phyloP scores from a whole-genome alignment of 2,113 vertebrate genomes.

The Geococcyx californianus region DNA sequence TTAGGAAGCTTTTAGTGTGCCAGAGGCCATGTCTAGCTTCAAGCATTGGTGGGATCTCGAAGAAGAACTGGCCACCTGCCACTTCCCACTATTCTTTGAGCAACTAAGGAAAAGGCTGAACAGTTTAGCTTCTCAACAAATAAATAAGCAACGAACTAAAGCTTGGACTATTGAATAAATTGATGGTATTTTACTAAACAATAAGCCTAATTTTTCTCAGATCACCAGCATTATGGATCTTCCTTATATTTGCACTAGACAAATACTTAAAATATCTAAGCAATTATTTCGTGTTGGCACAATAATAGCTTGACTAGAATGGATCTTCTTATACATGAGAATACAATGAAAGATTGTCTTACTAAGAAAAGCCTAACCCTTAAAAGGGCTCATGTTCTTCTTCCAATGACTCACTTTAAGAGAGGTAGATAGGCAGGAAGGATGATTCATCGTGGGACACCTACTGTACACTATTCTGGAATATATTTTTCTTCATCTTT shows the following conservation, averaged over 20 bases:
- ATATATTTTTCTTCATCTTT: constrained; percentile 55
- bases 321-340: constrained; percentile 35
- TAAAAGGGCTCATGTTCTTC: constrained; percentile 47
- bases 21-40: background rate
- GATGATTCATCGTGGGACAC: constrained; percentile 62
- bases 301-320: constrained; percentile 45
- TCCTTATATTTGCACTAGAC: constrained; percentile 54
- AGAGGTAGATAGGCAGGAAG: constrained; percentile 66
- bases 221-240: background rate
- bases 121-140: background rate
- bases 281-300: constrained; percentile 56
- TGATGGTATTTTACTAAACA: background rate
- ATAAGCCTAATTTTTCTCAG: background rate
- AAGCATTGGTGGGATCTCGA: background rate
- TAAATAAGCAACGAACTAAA: background rate
- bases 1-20: background rate
- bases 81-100: background rate
- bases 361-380: constrained; percentile 63
- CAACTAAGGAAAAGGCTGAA: background rate
- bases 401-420: constrained; percentile 67
- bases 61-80: background rate
- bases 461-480: constrained; percentile 67
- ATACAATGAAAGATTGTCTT: constrained; percentile 33
- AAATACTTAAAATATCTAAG: constrained; percentile 41
- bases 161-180: background rate